Evolutionary conservation across 2,113 vertebrate genomes (phyloP), one percentile per base, ranked within the genome.

Genomic region (Paratilapia polleni): DNA sequence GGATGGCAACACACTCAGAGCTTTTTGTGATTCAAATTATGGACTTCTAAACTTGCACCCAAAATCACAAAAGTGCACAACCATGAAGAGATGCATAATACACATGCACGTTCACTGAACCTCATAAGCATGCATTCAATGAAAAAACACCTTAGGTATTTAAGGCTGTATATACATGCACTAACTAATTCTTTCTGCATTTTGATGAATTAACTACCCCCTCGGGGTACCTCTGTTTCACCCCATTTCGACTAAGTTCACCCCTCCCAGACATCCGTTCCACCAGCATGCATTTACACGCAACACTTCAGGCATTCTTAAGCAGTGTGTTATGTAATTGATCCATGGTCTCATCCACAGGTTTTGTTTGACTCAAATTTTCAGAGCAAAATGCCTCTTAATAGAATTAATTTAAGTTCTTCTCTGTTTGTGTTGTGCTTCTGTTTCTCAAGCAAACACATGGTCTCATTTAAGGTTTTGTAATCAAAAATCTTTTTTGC

Each of bases 281-380:
- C 22, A 76, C 43, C 43, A 70, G 61, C 34, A 79, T 62, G 22
- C 77, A 68, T 34, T 61, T 78, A 77, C 54, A 82, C 31, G 80
- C 80, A 76, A 59, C 84, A 52, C 77, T 66, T 58, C 73, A 63
- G 54, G 81, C 78, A 90, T 87, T 77, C 83, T 78, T 77, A 90
- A 90, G 26, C 57, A 86, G 64, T 24, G 66, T 74, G 77, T 91
- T 87, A 88, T 91, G 54, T 86, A 96, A 96, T 89, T 56, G 61
- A 78, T 62, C 26, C 1, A 12, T 60, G 49, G 3, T 66, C 24
- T 83, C 22, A 58, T 38, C 22, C 6, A 10, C 24, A 31, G 11
- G 10, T 28, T 62, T 22, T 20, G 26, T 12, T 19, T 75, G 19
- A 64, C 20, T 43, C 12, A 20, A 74, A 54, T 63, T 80, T 26